Percentiles rank a stretch among this genome's conserved stretches.
Conservation (phyloP, 2,797 vertebrate species). For the Amniataba percoides region DNA sequence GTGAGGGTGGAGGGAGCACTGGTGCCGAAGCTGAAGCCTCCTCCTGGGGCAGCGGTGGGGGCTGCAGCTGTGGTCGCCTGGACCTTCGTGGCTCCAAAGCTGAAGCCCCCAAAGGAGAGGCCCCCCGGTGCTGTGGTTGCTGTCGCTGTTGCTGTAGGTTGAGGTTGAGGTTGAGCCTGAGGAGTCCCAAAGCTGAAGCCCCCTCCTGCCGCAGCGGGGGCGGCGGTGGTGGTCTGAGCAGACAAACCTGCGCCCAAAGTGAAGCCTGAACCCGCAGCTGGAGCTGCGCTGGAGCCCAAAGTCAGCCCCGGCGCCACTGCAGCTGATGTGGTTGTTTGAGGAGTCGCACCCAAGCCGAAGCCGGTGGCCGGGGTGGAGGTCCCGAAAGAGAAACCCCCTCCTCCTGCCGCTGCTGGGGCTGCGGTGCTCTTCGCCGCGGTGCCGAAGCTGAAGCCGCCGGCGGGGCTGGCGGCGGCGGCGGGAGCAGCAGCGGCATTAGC, state of each 20-base stretch:
- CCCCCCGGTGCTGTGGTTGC: conserved; percentile 39
- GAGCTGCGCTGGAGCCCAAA: conserved; percentile 77
- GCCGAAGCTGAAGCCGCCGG: conserved; percentile 72
- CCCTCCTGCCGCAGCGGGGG: conserved; percentile 66
- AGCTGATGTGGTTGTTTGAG: conserved; percentile 69
- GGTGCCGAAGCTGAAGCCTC: conserved; percentile 79
- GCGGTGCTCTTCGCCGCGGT: conserved; percentile 69
- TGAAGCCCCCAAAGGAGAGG: conserved; percentile 74
- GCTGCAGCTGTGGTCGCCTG: conserved; percentile 75
- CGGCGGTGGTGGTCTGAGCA: conserved; percentile 69
- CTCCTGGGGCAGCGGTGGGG: conserved; percentile 52
- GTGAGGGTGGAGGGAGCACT: conserved; percentile 74
- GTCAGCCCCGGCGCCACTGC: conserved; percentile 69
- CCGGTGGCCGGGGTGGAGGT: conserved; percentile 84
- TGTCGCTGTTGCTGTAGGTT: conserved; percentile 15
- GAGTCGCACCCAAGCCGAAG: conserved; percentile 77
- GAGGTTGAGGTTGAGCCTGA: conserved; percentile 38
- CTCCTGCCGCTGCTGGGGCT: background rate
- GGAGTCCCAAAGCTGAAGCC: conserved; percentile 80
- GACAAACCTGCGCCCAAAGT: conserved; percentile 64
- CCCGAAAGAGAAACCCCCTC: conserved; percentile 85
- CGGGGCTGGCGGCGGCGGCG: conserved; percentile 14
- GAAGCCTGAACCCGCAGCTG: conserved; percentile 77
- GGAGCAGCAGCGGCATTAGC: conserved; percentile 12
- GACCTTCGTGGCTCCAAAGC: conserved; percentile 80